Conservation (phyloP, 2,797 vertebrate species). For the Pagetopsis macropterus region DNA sequence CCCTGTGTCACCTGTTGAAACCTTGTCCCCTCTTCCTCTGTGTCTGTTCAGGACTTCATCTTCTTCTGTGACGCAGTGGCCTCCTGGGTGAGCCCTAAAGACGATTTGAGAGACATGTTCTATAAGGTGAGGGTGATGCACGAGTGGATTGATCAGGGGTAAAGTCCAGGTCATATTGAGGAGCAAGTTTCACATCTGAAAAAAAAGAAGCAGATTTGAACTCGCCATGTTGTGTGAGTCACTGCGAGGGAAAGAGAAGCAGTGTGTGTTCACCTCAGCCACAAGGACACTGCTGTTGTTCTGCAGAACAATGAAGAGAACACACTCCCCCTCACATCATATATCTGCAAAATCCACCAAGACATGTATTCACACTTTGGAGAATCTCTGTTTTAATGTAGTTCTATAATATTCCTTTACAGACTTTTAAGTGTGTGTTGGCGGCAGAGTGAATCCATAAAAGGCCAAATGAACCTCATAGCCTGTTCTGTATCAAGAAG, state of each 20-base stretch:
- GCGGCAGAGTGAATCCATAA: background rate
- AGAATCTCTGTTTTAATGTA: background rate
- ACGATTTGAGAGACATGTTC: constrained; percentile 95
- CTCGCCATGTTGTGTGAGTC: constrained; percentile 16
- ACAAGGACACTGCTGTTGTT: background rate
- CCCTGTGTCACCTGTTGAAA: background rate
- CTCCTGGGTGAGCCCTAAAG: constrained; percentile 95
- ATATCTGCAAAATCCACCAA: background rate
- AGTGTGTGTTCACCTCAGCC: constrained; percentile 7
- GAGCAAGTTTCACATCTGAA: background rate
- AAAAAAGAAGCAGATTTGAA: background rate
- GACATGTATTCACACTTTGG: background rate
- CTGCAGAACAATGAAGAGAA: constrained; percentile 5
- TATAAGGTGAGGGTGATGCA: constrained; percentile 85
- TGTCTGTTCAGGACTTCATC: constrained; percentile 88
- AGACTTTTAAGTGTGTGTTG: background rate
- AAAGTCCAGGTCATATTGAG: background rate
- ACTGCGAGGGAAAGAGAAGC: background rate
- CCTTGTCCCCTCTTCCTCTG: background rate
- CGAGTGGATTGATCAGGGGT: background rate
- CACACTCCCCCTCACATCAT: background rate
- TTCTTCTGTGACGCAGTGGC: constrained; percentile 96
- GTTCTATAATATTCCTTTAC: background rate
- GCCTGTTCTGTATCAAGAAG: background rate
- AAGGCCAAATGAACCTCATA: background rate